Base-by-base conservation (phyloP, 2,113 vertebrate genomes). In the Phasianus colchicus region DNA sequence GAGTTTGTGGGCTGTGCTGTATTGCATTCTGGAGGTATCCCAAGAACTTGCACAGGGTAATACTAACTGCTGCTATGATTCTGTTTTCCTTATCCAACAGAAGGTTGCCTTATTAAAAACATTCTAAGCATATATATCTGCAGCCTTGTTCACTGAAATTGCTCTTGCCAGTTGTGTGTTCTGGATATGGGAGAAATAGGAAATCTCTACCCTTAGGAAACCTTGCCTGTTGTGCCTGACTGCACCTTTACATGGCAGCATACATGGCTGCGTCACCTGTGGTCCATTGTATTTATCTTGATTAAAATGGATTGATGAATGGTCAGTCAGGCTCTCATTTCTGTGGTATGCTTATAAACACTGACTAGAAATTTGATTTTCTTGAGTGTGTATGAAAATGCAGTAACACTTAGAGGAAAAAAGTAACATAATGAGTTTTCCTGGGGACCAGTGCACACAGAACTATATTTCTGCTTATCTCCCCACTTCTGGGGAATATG, bases 101-200 rank as follows among this genome's bases (percentile, higher is more conserved):
- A 81, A 32, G 20, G 10, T 10, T 7, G 84, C 24, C 24, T 45
- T 61, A 29, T 25, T 70, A 77, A 77, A 81, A 69, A 8, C 3
- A 12, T 1, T 60, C 45, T 13, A n/a, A 69, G 24, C 66, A 48
- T 5, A 36, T n/a, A 9, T 27, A 34, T 25, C 47, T 50, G 22
- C 24, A 50, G 67, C 27, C n/a, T 50, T 24, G 25, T 34, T 72
- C 47, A 64, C 29, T 0, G 0, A 3, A 57, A 50, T 61, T 54
- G 54, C 2, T 7, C 2, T 18, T 84, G 83, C 5, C 16, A 25
- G 5, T 4, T 5, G 24, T 20, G 52, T 52, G 13, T 78, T 73
- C 61, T 47, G 34, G 65, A 22, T 65, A 20, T n/a, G 22, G 13
- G 40, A 13, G 11, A 55, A 89, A 60, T 0, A 0, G 13, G 36